A percentile compares a stretch with the other conserved stretches of the same genome.
These are phyloP conservation scores for Gymnarchus niloticus DNA, from an alignment of 2,113 vertebrate genomes.

Conservation along the genomic window DNA sequence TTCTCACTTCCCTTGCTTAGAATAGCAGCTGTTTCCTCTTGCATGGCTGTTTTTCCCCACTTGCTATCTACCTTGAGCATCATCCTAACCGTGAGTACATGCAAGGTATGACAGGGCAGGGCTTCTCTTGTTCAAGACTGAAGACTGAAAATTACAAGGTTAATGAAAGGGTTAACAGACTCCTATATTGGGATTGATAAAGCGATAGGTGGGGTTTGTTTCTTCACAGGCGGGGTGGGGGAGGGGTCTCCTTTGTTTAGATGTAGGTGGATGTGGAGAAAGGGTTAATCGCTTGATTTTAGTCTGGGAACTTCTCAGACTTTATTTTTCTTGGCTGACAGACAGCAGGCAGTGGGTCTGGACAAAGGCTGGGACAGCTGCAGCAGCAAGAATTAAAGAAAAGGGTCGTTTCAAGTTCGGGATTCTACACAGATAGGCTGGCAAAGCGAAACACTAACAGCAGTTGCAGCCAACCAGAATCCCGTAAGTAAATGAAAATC, in stretches of 20 bases:
- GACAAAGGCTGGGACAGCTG: not conserved
- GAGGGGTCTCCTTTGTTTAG: not conserved
- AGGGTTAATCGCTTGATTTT: not conserved
- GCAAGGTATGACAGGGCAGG: not conserved
- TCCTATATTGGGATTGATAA: not conserved
- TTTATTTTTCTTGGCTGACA: constrained; percentile 7
- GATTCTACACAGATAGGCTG: not conserved
- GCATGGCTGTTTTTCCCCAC: not conserved
- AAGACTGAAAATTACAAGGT: not conserved
- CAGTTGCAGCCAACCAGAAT: not conserved
- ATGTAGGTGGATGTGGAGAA: not conserved
- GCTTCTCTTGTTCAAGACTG: not conserved
- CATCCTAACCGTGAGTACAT: not conserved
- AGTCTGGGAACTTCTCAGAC: not conserved
- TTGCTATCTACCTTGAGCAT: not conserved
- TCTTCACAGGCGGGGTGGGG: not conserved
- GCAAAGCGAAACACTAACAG: not conserved
- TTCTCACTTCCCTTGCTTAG: not conserved
- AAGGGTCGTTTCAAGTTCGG: not conserved
- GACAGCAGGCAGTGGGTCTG: not conserved
- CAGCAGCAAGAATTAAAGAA: not conserved
- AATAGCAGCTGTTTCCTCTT: not conserved
- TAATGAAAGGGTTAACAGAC: not conserved
- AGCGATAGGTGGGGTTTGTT: not conserved
- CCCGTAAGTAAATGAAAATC: not conserved